Base-by-base conservation (phyloP, 1,140 invertebrate species). In the Pseudobourletiella spinata region DNA sequence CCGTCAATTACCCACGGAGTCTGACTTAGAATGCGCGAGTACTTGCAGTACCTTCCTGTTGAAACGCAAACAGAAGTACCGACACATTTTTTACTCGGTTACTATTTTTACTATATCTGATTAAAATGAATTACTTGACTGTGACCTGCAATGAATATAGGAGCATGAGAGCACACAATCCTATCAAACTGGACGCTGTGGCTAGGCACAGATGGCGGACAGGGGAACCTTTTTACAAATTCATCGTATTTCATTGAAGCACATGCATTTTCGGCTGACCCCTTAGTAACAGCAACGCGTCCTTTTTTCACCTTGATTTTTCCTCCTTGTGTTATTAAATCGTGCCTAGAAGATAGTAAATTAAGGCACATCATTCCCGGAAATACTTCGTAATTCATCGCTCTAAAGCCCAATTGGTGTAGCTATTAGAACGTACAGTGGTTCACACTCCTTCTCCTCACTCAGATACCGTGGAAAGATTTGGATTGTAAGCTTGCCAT, bases 1-100 rank as follows among this genome's bases (percentile, higher is more conserved):
- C 91, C 91, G 69, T 90, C 83, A 44, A 96, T 77, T 24, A 95
- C 73, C 94, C 95, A 98, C 0, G 94, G 93, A 0, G 93, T 95
- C 78, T 98, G 95, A 57, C 89, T 87, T 6, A 98, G 74, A 63
- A 83, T 79, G 54, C 95, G 80, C 18, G 87, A 90, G 71, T 86
- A 84, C 76, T 98, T 98, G 61, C 86, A 83, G 74, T 98, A 98
- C 28, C 91, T 77, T 48, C 86, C 86, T 82, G 66, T 54, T 6
- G 14, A 48, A 6, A 48, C 46, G 22, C 6, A 48, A 39, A 11
- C 11, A 39, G 35, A 39, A n/a, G n/a, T n/a, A n/a, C n/a, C n/a
- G n/a, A n/a, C n/a, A n/a, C n/a, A n/a, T n/a, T n/a, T n/a, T 42
- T 42, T 42, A 14, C 35, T 42, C 35, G 18, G 18, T 42, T 42